Evolutionary conservation across 2,888 invertebrate species (phyloP).

Genomic region (Mycalesis mineus): DNA sequence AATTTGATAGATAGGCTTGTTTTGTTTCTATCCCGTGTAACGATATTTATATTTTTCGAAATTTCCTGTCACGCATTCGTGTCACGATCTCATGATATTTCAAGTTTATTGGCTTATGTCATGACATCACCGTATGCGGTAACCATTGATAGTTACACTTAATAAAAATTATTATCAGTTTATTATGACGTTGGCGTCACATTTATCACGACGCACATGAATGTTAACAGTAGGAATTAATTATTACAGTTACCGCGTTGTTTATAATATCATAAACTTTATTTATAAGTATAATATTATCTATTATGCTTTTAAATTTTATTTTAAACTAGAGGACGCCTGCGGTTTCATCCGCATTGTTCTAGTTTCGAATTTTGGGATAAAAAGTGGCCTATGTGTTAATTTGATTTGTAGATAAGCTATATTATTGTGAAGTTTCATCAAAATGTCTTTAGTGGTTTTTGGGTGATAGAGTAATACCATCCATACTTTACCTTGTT

Average conservation of each 20-base stretch:
- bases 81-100: constrained; percentile 52
- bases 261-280: neutral
- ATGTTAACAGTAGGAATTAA: constrained; percentile 9
- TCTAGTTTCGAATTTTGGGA: too few relatives aligned
- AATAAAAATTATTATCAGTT: constrained; percentile 49
- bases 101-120: constrained; percentile 72
- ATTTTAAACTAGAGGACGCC: too few relatives aligned
- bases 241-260: neutral
- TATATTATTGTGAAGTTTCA: too few relatives aligned
- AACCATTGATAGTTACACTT: constrained; percentile 59
- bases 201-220: constrained; percentile 32
- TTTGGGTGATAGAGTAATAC: too few relatives aligned
- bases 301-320: too few relatives aligned
- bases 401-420: too few relatives aligned
- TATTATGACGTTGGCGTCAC: constrained; percentile 51
- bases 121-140: constrained; percentile 72
- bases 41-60: constrained; percentile 14
- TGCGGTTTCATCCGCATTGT: too few relatives aligned
- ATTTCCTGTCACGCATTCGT: constrained; percentile 31
- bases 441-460: too few relatives aligned
- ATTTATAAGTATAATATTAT: too few relatives aligned
- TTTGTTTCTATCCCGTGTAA: constrained; percentile 13
- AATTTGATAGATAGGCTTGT: constrained; percentile 8
- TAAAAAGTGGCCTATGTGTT: too few relatives aligned
- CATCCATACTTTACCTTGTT: too few relatives aligned